Conservation (phyloP, 1,140 invertebrate genomes). For the Schmidtea mediterranea region DNA sequence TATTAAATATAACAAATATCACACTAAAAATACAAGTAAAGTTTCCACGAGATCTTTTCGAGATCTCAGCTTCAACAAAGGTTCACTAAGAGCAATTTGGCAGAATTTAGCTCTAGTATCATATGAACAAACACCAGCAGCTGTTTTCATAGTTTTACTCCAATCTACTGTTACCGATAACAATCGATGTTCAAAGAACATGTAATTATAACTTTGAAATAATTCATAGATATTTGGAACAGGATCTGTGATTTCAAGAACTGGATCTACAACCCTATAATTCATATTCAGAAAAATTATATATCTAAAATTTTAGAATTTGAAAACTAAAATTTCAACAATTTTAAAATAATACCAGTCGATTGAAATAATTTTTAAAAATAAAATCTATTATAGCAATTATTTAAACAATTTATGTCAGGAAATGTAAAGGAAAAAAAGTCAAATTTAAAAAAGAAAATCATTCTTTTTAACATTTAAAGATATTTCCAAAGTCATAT, state of each 20-base stretch:
- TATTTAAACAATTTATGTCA: too few relatives aligned
- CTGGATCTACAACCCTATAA: constrained; percentile 1
- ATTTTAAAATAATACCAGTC: too few relatives aligned
- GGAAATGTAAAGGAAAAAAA: too few relatives aligned
- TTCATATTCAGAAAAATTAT: too few relatives aligned
- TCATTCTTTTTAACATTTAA: too few relatives aligned
- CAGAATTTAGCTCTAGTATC: constrained; percentile 46
- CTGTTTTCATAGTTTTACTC: constrained; percentile 73
- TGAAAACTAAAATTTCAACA: too few relatives aligned
- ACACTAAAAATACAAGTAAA: constrained; percentile 42
- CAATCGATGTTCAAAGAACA: constrained; percentile 54
- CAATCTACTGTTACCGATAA: constrained; percentile 53
- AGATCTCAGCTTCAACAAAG: constrained; percentile 60
- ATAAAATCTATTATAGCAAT: too few relatives aligned
- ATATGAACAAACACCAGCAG: constrained; percentile 55
- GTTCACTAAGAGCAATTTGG: constrained; percentile 46
- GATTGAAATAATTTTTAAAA: too few relatives aligned
- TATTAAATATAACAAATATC: too few relatives aligned
- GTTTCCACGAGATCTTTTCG: constrained; percentile 77
- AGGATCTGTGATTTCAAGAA: neutral
- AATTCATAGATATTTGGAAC: constrained; percentile 21
- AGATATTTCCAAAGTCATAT: too few relatives aligned
- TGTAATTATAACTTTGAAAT: constrained; percentile 54
- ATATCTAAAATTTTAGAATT: too few relatives aligned
- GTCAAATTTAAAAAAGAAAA: too few relatives aligned